A percentile compares a stretch with the other conserved stretches of the same genome.
phyloP scores from a whole-genome alignment of 2,888 invertebrate genomes.

The Hipparchia sbordonii region DNA sequence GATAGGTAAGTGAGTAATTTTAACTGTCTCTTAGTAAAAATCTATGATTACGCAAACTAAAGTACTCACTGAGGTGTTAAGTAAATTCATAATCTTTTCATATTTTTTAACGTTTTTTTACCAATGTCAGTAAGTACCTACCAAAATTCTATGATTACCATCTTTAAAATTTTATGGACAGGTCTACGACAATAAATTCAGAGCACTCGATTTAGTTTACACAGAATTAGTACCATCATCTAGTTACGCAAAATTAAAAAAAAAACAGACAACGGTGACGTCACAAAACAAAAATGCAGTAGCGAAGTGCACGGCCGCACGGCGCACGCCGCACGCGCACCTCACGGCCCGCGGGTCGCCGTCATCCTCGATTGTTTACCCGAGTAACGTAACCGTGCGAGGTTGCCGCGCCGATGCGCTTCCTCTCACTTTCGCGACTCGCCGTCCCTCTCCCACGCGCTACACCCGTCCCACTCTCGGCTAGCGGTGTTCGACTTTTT shows the following conservation, averaged over 20 bases:
- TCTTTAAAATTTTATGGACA: no score
- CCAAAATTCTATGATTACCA: no score
- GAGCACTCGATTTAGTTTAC: no score
- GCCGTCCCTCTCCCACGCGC: constrained; percentile 57
- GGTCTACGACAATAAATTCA: no score
- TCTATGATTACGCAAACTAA: no score
- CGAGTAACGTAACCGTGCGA: constrained; percentile 73
- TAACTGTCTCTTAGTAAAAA: background rate
- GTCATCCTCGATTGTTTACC: constrained; percentile 78
- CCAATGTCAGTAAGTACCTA: no score
- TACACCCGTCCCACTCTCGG: constrained; percentile 52
- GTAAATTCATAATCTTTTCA: no score
- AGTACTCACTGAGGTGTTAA: no score
- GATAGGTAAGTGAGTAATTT: background rate
- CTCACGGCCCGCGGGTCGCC: constrained; percentile 54
- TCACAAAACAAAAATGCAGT: constrained; percentile 73
- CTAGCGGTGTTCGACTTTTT: constrained; percentile 82
- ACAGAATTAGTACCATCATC: background rate
- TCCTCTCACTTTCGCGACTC: constrained; percentile 81
- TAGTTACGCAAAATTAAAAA: background rate
- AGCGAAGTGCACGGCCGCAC: constrained; percentile 70
- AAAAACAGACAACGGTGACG: constrained; percentile 52
- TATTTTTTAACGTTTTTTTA: no score
- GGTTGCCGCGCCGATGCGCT: constrained; percentile 74
- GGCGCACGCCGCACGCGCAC: constrained; percentile 67